Conservation (phyloP, 2,797 vertebrate species). For the Momotus momota region DNA sequence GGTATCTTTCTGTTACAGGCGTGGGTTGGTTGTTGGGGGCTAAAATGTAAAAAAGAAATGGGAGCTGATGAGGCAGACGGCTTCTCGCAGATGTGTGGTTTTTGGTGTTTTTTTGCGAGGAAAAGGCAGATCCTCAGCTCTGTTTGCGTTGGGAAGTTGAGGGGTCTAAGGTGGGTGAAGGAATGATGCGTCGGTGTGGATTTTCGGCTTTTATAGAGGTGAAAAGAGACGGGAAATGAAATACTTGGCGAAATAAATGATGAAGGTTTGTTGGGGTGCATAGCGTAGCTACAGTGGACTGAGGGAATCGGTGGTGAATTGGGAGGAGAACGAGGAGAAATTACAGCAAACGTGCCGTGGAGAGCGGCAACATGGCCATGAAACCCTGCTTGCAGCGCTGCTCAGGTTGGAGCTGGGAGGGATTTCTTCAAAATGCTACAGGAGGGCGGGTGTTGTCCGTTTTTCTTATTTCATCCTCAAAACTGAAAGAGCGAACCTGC, state of each 20-base stretch:
- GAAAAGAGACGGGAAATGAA: slow-evolving; percentile 28
- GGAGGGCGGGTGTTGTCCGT: background rate
- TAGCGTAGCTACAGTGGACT: too few species aligned
- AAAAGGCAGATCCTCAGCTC: background rate
- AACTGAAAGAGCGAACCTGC: background rate
- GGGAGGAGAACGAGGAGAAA: background rate
- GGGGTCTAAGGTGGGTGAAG: background rate
- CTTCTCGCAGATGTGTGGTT: background rate
- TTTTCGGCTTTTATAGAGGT: slow-evolving; percentile 29
- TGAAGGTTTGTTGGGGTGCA: background rate
- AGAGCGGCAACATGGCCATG: slow-evolving; percentile 50
- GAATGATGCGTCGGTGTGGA: background rate
- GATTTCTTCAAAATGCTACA: background rate
- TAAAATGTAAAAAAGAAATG: background rate
- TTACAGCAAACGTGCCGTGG: background rate
- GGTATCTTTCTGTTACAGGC: background rate
- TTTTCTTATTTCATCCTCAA: background rate
- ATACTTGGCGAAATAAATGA: background rate
- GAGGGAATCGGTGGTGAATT: background rate
- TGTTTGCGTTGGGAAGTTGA: slow-evolving; percentile 13
- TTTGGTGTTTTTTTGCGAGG: background rate
- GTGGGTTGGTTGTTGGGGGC: slow-evolving; percentile 35
- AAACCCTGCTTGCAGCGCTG: slow-evolving; percentile 33
- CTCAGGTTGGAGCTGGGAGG: slow-evolving; percentile 28
- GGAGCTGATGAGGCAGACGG: slow-evolving; percentile 8